Base-by-base conservation (phyloP, 2,888 invertebrate species). In the Fissipunctia ypsillon region DNA sequence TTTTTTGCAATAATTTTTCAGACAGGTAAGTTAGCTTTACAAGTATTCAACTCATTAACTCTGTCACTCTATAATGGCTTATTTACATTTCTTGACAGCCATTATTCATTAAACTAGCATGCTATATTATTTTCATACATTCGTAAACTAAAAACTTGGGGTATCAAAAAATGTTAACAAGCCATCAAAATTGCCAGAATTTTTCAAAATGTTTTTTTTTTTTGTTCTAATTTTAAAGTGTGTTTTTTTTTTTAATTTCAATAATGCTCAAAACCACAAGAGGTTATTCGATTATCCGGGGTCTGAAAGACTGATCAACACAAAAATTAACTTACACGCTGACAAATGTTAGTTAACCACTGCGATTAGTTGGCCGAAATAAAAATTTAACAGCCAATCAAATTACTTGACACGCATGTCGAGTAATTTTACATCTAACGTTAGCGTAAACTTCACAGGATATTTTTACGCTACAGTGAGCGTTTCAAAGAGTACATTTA, bases 1-100 rank as follows among this genome's bases (percentile, higher is more conserved):
- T 59, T 48, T 60, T 59, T 64, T 31, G 76, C 76, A 71, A 59
- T 81, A 77, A 59, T 64, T 10, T 69, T 72, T 9, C 64, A 73
- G 25, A 43, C 43, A 73, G 85, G 85, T 84, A 85, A 84, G 85
- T 84, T 43, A 25, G 67, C 76, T 69, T 84, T 38, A 73, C 12
- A 43, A n/a, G n/a, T 64, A 38, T 61, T 45, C 6, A 63, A 38
- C 57, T 35, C 6, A 63, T 66, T 73, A 59, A 68, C 60, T 70
- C 6, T 45, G n/a, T 52, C 19, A 61, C 25, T 25, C 50, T 31
- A 2, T 4, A 52, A 52, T 67, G 70, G 69, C 41, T 80, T 61
- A 56, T 68, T 80, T 65, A 64, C 31, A 72, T 61, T 72, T 43
- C 0, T n/a, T 61, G 16, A 72, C 43, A 61, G 19, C 25, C 43